Evolutionary conservation across 2,888 invertebrate genomes (phyloP).

Genomic region (Erebia palarica): DNA sequence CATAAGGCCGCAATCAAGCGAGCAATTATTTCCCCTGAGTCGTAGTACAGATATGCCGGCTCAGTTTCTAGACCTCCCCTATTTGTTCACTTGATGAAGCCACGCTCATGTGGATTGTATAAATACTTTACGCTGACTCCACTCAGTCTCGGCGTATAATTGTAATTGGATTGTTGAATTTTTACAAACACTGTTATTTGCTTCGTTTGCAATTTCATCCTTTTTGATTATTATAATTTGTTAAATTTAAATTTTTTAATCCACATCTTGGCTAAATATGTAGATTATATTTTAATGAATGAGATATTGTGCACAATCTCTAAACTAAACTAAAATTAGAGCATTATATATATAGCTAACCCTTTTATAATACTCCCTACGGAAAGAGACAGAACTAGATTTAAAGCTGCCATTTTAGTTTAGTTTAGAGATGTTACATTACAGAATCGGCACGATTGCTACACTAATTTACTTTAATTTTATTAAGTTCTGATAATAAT

Average conservation of each 20-base stretch:
- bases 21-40: constrained; percentile 77
- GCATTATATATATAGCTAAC: too few species aligned
- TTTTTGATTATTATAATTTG: not conserved
- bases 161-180: constrained; percentile 36
- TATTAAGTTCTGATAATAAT: too few species aligned
- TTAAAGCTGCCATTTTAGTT: too few species aligned
- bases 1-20: constrained; percentile 67
- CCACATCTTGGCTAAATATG: not conserved
- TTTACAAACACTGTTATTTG: constrained; percentile 23
- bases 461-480: too few species aligned
- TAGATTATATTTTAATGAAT: not conserved
- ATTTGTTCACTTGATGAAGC: constrained; percentile 72
- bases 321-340: too few species aligned
- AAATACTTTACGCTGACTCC: constrained; percentile 40
- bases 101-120: constrained; percentile 37
- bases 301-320: not conserved
- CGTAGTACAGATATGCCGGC: constrained; percentile 70
- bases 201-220: constrained; percentile 1
- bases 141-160: constrained; percentile 29
- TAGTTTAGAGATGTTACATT: too few species aligned
- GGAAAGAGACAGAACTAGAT: too few species aligned
- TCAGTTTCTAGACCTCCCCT: constrained; percentile 67
- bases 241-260: not conserved
- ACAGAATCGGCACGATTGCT: too few species aligned
- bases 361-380: too few species aligned